Evolutionary conservation across 2,113 vertebrate genomes (phyloP).

Genomic region (Lepisosteus osseus): DNA sequence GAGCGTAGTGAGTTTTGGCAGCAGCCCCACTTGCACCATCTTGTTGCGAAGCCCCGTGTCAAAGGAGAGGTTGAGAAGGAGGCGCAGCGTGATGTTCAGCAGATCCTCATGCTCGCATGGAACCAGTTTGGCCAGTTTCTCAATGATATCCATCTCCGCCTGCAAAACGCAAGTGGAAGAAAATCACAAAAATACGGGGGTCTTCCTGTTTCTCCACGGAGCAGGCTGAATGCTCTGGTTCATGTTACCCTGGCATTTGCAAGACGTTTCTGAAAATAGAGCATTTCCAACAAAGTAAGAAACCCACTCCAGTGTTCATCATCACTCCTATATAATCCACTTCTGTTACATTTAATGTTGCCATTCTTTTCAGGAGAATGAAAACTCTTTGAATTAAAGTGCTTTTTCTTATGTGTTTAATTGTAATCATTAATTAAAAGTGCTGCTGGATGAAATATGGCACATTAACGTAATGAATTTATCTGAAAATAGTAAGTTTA

Average conservation of each 20-base stretch:
- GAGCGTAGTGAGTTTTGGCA: conserved; percentile 81
- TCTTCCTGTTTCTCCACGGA: neutral
- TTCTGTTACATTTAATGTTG: neutral
- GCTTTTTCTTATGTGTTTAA: no score
- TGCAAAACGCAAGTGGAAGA: conserved; percentile 41
- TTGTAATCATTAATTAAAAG: no score
- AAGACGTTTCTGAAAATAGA: neutral
- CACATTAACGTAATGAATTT: no score
- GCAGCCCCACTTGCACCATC: conserved; percentile 87
- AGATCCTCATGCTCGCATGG: conserved; percentile 85
- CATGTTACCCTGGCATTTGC: neutral
- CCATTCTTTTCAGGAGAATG: neutral
- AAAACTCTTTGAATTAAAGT: neutral
- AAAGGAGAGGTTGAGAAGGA: conserved; percentile 88
- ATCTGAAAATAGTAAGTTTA: no score
- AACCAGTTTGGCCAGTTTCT: conserved; percentile 84
- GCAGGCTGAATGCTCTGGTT: conserved; percentile 10
- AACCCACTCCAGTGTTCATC: neutral
- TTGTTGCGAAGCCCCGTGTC: conserved; percentile 84
- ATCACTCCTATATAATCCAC: neutral
- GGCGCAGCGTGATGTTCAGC: conserved; percentile 76
- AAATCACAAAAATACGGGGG: conserved; percentile 12
- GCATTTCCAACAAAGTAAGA: neutral
- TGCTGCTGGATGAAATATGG: no score
- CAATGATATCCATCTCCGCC: conserved; percentile 83